Conservation (phyloP, 1,140 invertebrate species). For the Drosophila biarmipes region DNA sequence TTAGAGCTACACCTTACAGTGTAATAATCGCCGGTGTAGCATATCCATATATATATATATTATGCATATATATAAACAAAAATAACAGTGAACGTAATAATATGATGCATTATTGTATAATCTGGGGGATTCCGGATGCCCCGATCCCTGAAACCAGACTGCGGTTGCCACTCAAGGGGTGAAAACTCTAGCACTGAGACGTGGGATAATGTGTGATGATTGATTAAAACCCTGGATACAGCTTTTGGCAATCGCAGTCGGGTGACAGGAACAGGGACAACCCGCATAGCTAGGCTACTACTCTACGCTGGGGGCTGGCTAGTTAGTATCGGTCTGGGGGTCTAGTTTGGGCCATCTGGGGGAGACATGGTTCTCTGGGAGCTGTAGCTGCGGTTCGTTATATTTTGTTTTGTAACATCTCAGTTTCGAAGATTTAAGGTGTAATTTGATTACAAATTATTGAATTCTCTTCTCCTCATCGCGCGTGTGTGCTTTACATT, state of each 20-base stretch:
- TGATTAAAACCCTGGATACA: slow-evolving; percentile 9
- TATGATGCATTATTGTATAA: slow-evolving; percentile 45
- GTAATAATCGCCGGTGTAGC: slow-evolving; percentile 57
- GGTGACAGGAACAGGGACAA: slow-evolving; percentile 1
- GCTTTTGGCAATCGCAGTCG: slow-evolving; percentile 1
- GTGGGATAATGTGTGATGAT: slow-evolving; percentile 19
- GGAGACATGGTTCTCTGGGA: slow-evolving; percentile 12
- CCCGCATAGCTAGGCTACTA: slow-evolving; percentile 17
- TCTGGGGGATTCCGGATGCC: slow-evolving; percentile 11
- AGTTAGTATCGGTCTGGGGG: slow-evolving; percentile 7
- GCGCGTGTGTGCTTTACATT: slow-evolving; percentile 36
- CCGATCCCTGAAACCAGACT: slow-evolving; percentile 9
- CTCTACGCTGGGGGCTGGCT: slow-evolving; percentile 17
- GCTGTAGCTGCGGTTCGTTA: slow-evolving; percentile 23
- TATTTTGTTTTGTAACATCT: slow-evolving; percentile 54
- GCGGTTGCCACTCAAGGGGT: neutral
- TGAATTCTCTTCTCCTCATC: slow-evolving; percentile 23
- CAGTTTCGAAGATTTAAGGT: slow-evolving; percentile 56
- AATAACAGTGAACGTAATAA: slow-evolving; percentile 73
- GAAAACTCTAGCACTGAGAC: slow-evolving; percentile 11
- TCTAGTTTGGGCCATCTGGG: slow-evolving; percentile 11
- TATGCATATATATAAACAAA: slow-evolving; percentile 67
- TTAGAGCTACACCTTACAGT: slow-evolving; percentile 63
- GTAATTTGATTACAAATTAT: slow-evolving; percentile 80
- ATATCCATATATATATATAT: slow-evolving; percentile 54